A percentile compares a stretch with the other conserved stretches of the same genome.
Conservation (phyloP, 1,140 invertebrate genomes). For the Drosophila cardini region DNA sequence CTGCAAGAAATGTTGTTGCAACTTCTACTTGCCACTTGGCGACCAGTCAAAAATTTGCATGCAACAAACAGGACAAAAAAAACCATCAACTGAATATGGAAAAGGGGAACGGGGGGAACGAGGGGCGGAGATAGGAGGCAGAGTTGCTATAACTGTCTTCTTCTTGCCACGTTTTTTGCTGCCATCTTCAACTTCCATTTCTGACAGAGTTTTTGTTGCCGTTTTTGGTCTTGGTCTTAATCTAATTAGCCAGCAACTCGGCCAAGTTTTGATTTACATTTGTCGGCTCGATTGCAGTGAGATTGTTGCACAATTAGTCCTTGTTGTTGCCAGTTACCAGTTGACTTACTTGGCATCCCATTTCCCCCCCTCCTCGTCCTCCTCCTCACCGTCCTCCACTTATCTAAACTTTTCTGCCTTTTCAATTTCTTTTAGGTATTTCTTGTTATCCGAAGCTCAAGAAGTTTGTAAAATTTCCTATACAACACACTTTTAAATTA, state of each 20-base stretch:
- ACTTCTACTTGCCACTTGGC: conserved; percentile 52
- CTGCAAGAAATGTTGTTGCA: background rate
- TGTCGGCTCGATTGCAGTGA: conserved; percentile 43
- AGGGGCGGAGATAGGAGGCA: background rate
- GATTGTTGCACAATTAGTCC: conserved; percentile 46
- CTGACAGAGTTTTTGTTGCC: background rate
- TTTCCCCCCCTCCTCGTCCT: background rate
- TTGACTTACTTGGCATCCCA: conserved; percentile 18
- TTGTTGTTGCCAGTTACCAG: conserved; percentile 32
- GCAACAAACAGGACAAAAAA: conserved; percentile 41
- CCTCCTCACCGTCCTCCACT: background rate
- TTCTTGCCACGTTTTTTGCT: conserved; percentile 26
- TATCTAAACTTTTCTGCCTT: no score
- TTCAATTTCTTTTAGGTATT: no score
- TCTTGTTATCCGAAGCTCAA: no score
- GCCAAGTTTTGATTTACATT: conserved; percentile 79
- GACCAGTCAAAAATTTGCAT: conserved; percentile 67
- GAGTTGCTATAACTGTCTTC: conserved; percentile 9
- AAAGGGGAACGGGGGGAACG: no score
- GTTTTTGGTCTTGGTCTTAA: conserved; percentile 49
- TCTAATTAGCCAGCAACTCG: conserved; percentile 74
- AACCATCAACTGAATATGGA: conserved; percentile 36
- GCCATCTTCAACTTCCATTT: conserved; percentile 1
- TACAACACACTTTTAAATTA: no score
- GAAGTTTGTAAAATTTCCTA: no score